Base-by-base conservation (phyloP, 2,113 vertebrate genomes). In the Ailurus styani region DNA sequence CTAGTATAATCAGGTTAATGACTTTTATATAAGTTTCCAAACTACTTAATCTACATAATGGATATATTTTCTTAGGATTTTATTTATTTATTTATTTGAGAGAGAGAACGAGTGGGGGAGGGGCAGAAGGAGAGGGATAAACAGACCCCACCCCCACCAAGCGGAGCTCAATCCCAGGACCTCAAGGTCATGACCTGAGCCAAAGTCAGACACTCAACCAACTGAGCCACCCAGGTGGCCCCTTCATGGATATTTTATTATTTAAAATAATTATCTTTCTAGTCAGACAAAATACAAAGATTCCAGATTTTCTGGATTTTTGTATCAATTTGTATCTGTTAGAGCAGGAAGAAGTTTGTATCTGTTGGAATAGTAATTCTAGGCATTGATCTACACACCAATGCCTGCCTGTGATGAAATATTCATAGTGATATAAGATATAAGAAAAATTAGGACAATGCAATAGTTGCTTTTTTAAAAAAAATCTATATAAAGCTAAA, bases 221-320 rank as follows among this genome's bases (percentile, higher is more conserved):
- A 68, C 34, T 9, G 66, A 68, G 18, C 66, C 34, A 68, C 34
- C 66, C 18, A 68, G 66, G 34, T 2, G 9, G 7, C 66, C 17
- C 34, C 66, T 95, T 97, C 91, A 88, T 96, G 85, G 54, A 66
- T 66, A 72, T 96, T 96, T 95, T 87, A 95, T 87, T 66, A 93
- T 86, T 86, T 95, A 93, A 82, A 95, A 72, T 88, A 96, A 96
- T 95, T 91, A 73, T 78, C 78, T 94, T 96, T 83, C 91, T 60
- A 85, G 57, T 75, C 57, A 82, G 54, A 18, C 55, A 81, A 89
- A 52, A 66, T 47, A 70, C 75, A 78, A 96, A 94, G 88, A 81
- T 82, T 72, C 40, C 66, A 95, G 54, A 93, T 95, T 91, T 91
- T 77, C 72, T 82, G 40, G 25, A 1, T 75, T 73, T 40, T 45